Evolutionary conservation across 2,113 vertebrate genomes (phyloP).

Genomic region (Scomber japonicus): DNA sequence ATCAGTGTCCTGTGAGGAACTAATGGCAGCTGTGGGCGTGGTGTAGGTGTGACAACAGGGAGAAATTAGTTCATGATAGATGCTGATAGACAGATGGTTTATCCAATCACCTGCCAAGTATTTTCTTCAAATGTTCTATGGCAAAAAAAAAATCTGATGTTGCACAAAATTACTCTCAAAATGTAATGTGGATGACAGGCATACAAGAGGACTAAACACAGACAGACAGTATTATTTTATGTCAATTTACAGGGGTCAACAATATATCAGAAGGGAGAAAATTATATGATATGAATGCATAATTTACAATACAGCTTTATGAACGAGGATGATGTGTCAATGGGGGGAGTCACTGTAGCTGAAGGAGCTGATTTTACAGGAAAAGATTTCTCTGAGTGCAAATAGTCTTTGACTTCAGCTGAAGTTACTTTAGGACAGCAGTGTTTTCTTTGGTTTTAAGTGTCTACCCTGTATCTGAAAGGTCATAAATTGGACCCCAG

Average conservation of each 20-base stretch:
- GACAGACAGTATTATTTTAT: not conserved
- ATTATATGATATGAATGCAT: not conserved
- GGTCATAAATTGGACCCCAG: constrained; percentile 7
- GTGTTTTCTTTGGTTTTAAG: not conserved
- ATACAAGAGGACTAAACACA: too few relatives aligned
- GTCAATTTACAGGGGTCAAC: not conserved
- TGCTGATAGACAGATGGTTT: too few relatives aligned
- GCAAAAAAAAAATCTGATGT: too few relatives aligned
- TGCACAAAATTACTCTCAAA: too few relatives aligned
- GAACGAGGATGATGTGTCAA: not conserved
- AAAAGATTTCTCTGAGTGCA: too few relatives aligned
- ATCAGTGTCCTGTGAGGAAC: too few relatives aligned
- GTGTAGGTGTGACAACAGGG: too few relatives aligned
- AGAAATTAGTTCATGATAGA: too few relatives aligned
- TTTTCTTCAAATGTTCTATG: too few relatives aligned
- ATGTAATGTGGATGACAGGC: too few relatives aligned
- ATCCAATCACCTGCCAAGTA: too few relatives aligned
- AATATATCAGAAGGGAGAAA: not conserved
- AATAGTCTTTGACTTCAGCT: not conserved
- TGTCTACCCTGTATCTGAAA: constrained; percentile 4
- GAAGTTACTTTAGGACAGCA: not conserved
- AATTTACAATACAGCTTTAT: not conserved
- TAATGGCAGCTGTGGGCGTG: too few relatives aligned
- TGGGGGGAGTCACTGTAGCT: not conserved
- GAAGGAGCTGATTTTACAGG: not conserved